These are phyloP conservation scores for Chouioia cunea DNA, from an alignment of 2,888 invertebrate genomes.

Conservation along the genomic window DNA sequence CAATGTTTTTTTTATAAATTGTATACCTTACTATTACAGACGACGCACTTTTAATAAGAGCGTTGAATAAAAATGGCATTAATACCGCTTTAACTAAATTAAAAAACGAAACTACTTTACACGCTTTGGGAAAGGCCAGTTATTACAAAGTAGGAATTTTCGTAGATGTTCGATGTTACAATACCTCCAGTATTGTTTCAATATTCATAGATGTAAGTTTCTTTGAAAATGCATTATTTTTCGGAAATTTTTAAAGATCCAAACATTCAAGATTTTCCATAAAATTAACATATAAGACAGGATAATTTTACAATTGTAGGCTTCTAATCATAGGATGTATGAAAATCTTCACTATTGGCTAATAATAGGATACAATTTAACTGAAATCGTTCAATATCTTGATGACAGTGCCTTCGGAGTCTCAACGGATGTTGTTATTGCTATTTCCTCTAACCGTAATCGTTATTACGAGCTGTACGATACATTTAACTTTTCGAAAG, in stretches of 20 bases:
- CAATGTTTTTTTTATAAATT: no score
- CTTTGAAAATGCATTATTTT: no score
- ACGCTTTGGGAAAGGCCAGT: background rate
- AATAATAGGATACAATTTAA: constrained; percentile 6
- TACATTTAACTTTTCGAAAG: constrained; percentile 10
- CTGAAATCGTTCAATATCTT: background rate
- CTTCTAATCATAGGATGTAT: constrained; percentile 17
- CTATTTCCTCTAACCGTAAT: background rate
- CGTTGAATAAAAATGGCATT: background rate
- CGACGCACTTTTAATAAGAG: background rate
- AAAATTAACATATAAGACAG: no score
- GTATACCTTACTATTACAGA: background rate
- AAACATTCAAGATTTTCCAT: no score
- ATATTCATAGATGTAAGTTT: no score
- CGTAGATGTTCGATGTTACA: background rate
- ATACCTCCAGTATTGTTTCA: no score
- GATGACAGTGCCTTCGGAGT: constrained; percentile 25
- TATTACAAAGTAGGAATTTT: background rate
- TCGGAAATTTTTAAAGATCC: no score
- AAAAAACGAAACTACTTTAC: background rate
- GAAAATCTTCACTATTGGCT: constrained; percentile 25
- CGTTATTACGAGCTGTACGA: constrained; percentile 19
- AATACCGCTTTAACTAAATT: background rate
- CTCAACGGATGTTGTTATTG: constrained; percentile 26
- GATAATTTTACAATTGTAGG: background rate